Evolutionary conservation across 2,797 vertebrate species (phyloP), one percentile per base, ranked within the genome.

Genomic region (Galago senegalensis): DNA sequence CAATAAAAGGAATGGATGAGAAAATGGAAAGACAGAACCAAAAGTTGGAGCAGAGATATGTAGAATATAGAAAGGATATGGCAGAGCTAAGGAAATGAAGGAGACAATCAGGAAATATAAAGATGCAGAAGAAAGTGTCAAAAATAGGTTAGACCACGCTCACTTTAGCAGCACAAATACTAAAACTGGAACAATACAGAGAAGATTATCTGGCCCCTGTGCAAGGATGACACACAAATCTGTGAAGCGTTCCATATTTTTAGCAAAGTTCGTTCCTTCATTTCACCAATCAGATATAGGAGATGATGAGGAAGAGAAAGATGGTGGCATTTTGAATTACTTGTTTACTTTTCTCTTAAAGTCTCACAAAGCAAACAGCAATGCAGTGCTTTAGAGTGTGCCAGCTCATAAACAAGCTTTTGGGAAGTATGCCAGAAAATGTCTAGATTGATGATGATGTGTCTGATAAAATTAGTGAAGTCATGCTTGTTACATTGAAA

Each of bases 371-470:
- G 99, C 98, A 1, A 99, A 95, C 95, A 99, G 99, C 98, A 99
- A 99, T 29, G 99, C 99, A 0, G 99, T 99, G 76, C 70, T 99
- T 99, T 98, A 99, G 99, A 84, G 99, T 97, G 0, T 99, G 99
- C 97, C 99, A 99, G 96, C 99, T 99, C 89, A 98, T 99, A 98
- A 99, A 99, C 98, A 99, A 99, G 97, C 97, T 99, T 97, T 98
- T 99, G 98, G 99, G 99, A 94, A 99, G 98, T 92, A 99, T 99
- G 99, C 99, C 99, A 34, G 99, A 99, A 98, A 99, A 99, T 87
- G 99, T 99, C 46, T 99, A 99, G 98, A 99, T 99, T 69, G 99
- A 99, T 40, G 99, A 99, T 70, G 99, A 99, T 81, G 98, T 99
- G 77, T 99, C 99, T 97, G 99, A 99, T 97, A 98, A 98, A 96